Evolutionary conservation across 1,140 invertebrate genomes (phyloP), one percentile per base, ranked within the genome.

Genomic region (Chironomus tepperi): DNA sequence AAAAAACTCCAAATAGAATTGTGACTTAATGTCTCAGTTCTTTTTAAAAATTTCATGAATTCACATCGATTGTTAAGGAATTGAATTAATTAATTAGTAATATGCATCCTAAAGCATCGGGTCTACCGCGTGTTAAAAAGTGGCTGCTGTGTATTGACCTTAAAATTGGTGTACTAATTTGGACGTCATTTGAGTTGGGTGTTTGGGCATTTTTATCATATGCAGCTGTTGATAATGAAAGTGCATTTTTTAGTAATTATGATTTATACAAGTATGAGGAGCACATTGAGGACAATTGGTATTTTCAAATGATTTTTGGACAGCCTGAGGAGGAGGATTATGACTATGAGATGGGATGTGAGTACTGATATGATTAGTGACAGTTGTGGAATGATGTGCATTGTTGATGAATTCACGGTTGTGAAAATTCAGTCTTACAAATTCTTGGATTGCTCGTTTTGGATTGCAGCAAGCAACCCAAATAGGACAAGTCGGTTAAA

Each of bases 261-360:
- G 65, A 70, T 19, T 70, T 70, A 6, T 70, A 70, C 10, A 70
- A 70, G 18, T 70, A 19, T 70, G 65, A 70, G 18, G 65, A 70
- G 8, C 65, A 70, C 19, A 70, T 70, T 70, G 65, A 70, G 8
- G 65, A 70, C 1, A 70, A 70, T 70, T 70, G 65, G 65, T 70
- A 70, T 70, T 70, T 18, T 21, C 16, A 18, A 70, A 70, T 70
- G 16, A 70, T 70, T 7, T 70, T 70, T 70, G 65, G 65, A 19
- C 7, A 16, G 12, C 65, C 65, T 19, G 65, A 70, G 9, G 65
- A 21, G 9, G 65, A 70, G 7, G 65, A 70, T 70, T 70, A 70
- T 70, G 65, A 70, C 19, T 70, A 70, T 70, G 65, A 70, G 9
- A 19, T 19, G 16, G 65, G 65, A 70, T 70, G 47, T 57, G n/a